Evolutionary conservation across 2,113 vertebrate genomes (phyloP).

Genomic region (Okapia johnstoni): DNA sequence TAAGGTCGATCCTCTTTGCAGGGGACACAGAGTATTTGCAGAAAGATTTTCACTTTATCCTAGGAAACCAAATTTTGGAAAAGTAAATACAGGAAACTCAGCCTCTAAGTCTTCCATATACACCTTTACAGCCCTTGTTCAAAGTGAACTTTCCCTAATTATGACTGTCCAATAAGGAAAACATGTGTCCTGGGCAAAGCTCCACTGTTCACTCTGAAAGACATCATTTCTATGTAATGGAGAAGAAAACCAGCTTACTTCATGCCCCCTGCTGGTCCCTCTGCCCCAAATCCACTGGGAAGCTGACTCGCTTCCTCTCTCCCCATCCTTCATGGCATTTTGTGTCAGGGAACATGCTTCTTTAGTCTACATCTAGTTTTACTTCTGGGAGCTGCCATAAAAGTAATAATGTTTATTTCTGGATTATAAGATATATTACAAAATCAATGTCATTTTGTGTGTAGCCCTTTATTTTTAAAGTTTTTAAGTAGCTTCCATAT

Average conservation of each 20-base stretch:
- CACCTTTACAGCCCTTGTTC: neutral
- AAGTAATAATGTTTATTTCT: neutral
- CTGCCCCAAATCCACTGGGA: neutral
- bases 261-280: neutral
- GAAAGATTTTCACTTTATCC: conserved; percentile 37
- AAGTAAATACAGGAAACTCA: conserved; percentile 47
- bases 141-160: conserved; percentile 8
- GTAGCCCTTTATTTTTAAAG: neutral
- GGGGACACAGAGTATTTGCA: conserved; percentile 28
- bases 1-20: conserved; percentile 48
- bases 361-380: neutral
- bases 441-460: conserved; percentile 15
- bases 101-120: neutral
- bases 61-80: conserved; percentile 51
- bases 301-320: neutral
- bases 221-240: neutral
- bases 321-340: neutral
- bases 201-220: neutral
- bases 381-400: neutral
- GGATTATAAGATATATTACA: neutral
- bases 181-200: neutral
- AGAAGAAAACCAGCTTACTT: neutral
- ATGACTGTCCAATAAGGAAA: neutral
- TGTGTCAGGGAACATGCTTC: neutral
- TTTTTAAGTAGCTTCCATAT: neutral